Evolutionary conservation across 2,888 invertebrate species (phyloP), one percentile per base, ranked within the genome.

Genomic region (Drosophila suboccidentalis): DNA sequence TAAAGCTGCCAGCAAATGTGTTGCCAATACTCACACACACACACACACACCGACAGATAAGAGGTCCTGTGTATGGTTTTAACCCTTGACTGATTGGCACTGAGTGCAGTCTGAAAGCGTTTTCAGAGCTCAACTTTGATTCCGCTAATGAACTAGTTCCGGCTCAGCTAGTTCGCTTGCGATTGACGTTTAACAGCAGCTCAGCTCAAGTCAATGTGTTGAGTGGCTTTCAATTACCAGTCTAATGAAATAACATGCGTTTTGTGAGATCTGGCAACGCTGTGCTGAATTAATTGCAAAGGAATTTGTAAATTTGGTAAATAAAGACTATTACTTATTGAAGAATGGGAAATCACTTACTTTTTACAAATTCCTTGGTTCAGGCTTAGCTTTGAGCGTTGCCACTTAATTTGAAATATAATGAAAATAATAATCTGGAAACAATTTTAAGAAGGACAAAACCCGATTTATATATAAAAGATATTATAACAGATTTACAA

Each of bases 21-120:
- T 51, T 64, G 57, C 43, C 41, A 66, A 54, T 39, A 61, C 51
- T 47, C 49, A 57, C 50, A 47, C 10, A 49, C 39, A 34, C 58
- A 60, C 44, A 34, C 36, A 41, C 26, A 39, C 44, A 44, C 10
- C 34, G 13, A 44, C 29, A 41, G 63, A 49, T 19, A 63, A 47
- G 39, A 47, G 43, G 13, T 50, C 8, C 29, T 46, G 41, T 60
- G 39, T 51, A 6, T 75, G 54, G 62, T 50, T 62, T 75, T 79
- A 75, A 75, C 55, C 59, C 69, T 75, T 75, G 64, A 64, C 60
- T 64, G 63, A 64, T 64, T 64, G 63, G 41, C 59, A 64, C 41
- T 64, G 59, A 49, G 63, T 64, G 53, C 60, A 58, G 19, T 44
- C 17, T 47, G 44, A 66, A 58, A 55, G 49, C 63, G 44, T 53